Evolutionary conservation across 2,797 vertebrate species (phyloP).

Genomic region (Hypotaenidia okinawae): DNA sequence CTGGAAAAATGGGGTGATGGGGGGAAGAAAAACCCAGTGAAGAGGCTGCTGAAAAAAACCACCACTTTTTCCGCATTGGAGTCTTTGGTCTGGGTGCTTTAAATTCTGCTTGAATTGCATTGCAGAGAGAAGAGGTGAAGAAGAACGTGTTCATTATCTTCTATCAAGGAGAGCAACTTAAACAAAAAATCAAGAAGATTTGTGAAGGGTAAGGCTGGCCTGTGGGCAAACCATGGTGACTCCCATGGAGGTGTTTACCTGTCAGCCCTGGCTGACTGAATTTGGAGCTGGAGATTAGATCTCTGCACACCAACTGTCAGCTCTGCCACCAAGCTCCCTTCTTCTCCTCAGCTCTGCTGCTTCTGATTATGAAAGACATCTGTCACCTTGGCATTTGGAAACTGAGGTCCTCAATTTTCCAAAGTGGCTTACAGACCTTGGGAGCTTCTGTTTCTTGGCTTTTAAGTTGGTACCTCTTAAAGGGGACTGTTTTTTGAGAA

Average conservation of each 20-base stretch:
- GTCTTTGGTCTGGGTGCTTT: neutral
- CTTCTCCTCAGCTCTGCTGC: neutral
- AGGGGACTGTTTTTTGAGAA: neutral
- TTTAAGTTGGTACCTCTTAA: neutral
- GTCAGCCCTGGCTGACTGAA: neutral
- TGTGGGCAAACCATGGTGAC: neutral
- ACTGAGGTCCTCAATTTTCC: neutral
- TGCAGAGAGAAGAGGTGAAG: constrained; percentile 82
- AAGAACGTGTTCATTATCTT: constrained; percentile 86
- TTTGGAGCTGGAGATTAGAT: neutral
- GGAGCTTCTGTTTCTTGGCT: neutral
- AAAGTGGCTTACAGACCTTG: neutral
- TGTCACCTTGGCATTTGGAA: neutral
- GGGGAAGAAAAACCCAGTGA: neutral
- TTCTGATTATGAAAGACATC: neutral
- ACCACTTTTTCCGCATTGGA: neutral
- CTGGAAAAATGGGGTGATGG: neutral
- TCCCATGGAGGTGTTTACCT: neutral
- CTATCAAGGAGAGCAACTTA: constrained; percentile 85
- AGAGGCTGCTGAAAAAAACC: neutral
- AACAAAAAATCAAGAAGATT: constrained; percentile 83
- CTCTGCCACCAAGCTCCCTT: neutral
- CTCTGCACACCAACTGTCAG: neutral
- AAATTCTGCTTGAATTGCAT: constrained; percentile 28
- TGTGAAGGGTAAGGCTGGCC: constrained; percentile 81